These are phyloP conservation scores for Ammodytes dubius DNA, from an alignment of 2,113 vertebrate genomes.

Conservation along the genomic window DNA sequence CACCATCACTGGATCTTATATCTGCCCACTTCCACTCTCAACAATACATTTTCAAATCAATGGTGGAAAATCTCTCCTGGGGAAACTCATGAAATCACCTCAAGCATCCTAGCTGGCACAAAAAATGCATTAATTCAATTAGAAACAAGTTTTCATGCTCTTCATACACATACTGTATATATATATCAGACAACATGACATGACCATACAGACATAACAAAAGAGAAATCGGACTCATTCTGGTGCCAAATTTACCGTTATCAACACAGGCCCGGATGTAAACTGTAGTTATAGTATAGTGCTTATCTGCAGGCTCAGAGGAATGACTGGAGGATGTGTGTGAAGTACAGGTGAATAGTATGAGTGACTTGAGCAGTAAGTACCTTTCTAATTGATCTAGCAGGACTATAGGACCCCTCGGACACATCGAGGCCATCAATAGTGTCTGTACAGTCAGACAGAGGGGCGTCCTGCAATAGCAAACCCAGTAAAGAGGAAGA, in stretches of 20 bases:
- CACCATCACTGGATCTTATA: slow-evolving; percentile 7
- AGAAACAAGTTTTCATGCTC: neutral
- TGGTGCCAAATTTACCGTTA: neutral
- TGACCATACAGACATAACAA: neutral
- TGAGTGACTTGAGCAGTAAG: slow-evolving; percentile 83
- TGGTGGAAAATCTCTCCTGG: slow-evolving; percentile 2
- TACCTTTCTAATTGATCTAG: slow-evolving; percentile 99
- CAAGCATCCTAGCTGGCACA: neutral
- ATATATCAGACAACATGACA: neutral
- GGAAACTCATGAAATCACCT: neutral
- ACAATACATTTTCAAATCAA: neutral
- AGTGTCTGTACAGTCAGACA: slow-evolving; percentile 99
- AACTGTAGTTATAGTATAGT: neutral
- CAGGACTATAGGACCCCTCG: slow-evolving; percentile 96
- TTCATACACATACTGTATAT: neutral
- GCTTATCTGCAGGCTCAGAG: slow-evolving; percentile 16
- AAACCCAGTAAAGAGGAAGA: slow-evolving; percentile 88
- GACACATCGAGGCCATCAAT: slow-evolving; percentile 98
- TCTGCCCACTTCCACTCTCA: neutral
- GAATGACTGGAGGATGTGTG: slow-evolving; percentile 42
- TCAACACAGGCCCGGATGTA: neutral
- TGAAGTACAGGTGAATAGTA: slow-evolving; percentile 47
- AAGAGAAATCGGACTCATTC: neutral
- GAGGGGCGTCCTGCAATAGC: slow-evolving; percentile 98
- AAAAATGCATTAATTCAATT: neutral